A percentile compares a stretch with the other conserved stretches of the same genome.
Evolutionary conservation across 2,888 invertebrate species (phyloP).

Genomic region (Cetonia aurata): DNA sequence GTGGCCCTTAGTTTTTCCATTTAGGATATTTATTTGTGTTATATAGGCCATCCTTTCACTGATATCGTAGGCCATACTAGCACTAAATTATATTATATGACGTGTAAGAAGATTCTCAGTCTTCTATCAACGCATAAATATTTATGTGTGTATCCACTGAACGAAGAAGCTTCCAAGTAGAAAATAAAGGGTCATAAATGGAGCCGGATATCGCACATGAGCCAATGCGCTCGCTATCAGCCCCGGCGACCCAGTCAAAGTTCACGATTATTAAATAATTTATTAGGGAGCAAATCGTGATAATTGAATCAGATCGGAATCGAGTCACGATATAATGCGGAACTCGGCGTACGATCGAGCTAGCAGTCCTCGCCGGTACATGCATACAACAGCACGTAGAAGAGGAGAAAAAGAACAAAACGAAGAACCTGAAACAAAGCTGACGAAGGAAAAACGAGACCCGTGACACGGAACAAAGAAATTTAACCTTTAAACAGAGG

Average conservation of each 20-base stretch:
- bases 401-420: conserved; percentile 14
- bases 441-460: conserved; percentile 5
- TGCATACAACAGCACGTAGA: neutral
- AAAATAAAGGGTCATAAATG: conserved; percentile 36
- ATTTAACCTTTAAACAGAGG: conserved; percentile 53
- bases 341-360: conserved; percentile 53
- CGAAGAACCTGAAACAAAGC: neutral
- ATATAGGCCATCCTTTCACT: neutral
- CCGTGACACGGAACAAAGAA: conserved; percentile 45
- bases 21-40: no score
- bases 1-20: no score
- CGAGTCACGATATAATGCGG: conserved; percentile 61
- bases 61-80: neutral
- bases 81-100: conserved; percentile 5
- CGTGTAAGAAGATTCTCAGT: conserved; percentile 1
- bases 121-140: conserved; percentile 2
- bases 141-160: conserved; percentile 9
- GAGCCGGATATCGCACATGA: conserved; percentile 37
- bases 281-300: conserved; percentile 59
- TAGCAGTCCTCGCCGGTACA: neutral
- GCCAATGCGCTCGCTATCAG: conserved; percentile 35
- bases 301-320: conserved; percentile 62
- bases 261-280: conserved; percentile 54
- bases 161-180: conserved; percentile 28
- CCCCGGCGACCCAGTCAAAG: conserved; percentile 47